These are phyloP conservation scores for Micrastur ruficollis DNA, from an alignment of 2,797 vertebrate genomes.

Conservation along the genomic window DNA sequence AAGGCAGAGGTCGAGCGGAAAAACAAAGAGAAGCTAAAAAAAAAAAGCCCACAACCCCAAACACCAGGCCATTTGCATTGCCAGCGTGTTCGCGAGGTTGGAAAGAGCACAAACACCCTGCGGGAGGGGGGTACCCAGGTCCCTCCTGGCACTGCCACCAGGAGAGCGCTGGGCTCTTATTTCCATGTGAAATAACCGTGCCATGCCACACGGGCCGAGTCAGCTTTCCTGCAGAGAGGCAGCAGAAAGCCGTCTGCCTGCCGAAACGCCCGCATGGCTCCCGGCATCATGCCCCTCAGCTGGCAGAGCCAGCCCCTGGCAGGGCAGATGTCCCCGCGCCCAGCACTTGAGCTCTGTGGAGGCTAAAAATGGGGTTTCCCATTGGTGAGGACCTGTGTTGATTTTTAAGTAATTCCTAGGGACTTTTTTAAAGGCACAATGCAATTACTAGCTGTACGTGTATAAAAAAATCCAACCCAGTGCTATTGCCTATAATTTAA, in stretches of 20 bases:
- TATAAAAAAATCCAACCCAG: neutral
- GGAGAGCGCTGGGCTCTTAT: rapidly evolving
- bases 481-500: rapidly evolving
- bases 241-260: rapidly evolving
- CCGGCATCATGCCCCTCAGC: rapidly evolving
- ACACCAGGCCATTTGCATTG: neutral
- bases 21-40: slow-evolving; percentile 8
- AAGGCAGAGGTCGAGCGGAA: neutral
- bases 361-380: neutral
- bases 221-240: no score
- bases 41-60: neutral
- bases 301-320: neutral
- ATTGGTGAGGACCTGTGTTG: neutral
- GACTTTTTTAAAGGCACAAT: neutral
- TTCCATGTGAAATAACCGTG: rapidly evolving
- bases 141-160: neutral
- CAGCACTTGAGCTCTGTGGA: neutral
- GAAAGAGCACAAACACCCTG: neutral
- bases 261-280: rapidly evolving
- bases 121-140: neutral
- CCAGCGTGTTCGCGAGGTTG: neutral
- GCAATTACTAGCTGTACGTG: rapidly evolving
- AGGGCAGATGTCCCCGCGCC: rapidly evolving
- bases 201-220: rapidly evolving
- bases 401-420: neutral